These are phyloP conservation scores for Rhingia rostrata DNA, from an alignment of 2,888 invertebrate species.

Conservation along the genomic window DNA sequence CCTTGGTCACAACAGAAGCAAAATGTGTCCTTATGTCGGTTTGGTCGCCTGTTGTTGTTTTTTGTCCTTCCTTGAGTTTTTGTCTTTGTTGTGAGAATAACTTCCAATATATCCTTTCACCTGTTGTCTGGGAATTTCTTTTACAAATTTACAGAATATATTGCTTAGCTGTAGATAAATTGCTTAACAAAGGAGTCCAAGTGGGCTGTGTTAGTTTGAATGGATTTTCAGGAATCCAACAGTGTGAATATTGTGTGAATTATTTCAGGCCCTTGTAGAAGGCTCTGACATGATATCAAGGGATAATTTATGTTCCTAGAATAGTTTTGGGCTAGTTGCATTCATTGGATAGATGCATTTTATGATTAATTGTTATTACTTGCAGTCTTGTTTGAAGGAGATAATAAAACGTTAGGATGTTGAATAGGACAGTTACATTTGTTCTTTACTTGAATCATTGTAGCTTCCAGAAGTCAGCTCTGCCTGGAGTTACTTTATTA, in stretches of 20 bases:
- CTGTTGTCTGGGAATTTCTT: conserved; percentile 72
- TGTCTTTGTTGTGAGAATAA: conserved; percentile 58
- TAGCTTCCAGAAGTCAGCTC: no score
- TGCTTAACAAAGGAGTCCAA: conserved; percentile 28
- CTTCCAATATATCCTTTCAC: conserved; percentile 69
- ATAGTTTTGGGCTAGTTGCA: neutral
- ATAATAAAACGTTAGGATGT: no score
- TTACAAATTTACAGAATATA: conserved; percentile 54
- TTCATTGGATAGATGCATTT: no score
- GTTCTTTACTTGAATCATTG: no score
- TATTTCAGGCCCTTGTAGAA: conserved; percentile 39
- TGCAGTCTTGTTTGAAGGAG: no score
- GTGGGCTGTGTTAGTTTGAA: conserved; percentile 25
- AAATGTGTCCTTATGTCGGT: conserved; percentile 27
- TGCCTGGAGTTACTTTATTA: no score
- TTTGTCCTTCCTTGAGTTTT: conserved; percentile 16
- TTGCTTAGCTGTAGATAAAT: conserved; percentile 35
- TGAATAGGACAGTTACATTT: no score
- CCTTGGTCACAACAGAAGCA: conserved; percentile 27
- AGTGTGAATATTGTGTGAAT: conserved; percentile 59
- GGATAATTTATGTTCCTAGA: conserved; percentile 20
- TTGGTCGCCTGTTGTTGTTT: conserved; percentile 36
- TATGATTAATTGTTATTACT: no score
- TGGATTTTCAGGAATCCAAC: conserved; percentile 47
- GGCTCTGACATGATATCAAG: conserved; percentile 52